These are phyloP conservation scores for Ophion obscuratus DNA, from an alignment of 2,888 invertebrate genomes.

Conservation along the genomic window DNA sequence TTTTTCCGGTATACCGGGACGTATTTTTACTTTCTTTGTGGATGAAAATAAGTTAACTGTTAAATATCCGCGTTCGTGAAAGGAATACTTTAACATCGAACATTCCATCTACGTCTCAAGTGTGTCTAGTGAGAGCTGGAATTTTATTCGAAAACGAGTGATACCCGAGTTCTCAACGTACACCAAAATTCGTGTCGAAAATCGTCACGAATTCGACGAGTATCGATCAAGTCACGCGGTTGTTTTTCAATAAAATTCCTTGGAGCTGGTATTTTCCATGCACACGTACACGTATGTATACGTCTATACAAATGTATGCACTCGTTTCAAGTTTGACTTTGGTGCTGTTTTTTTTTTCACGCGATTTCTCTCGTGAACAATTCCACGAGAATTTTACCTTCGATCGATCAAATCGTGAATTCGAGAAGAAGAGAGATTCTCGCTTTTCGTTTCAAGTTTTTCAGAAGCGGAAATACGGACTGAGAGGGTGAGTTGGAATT, in stretches of 20 bases:
- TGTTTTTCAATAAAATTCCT: not conserved
- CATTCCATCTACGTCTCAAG: constrained; percentile 54
- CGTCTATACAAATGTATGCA: constrained; percentile 4
- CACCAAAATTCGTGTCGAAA: not conserved
- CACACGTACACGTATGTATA: too few relatives aligned
- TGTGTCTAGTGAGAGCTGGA: constrained; percentile 4
- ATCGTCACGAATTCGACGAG: not conserved
- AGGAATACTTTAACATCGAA: constrained; percentile 31
- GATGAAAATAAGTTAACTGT: too few relatives aligned
- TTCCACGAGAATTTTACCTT: constrained; percentile 58
- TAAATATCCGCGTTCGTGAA: too few relatives aligned
- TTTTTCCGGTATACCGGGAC: too few relatives aligned
- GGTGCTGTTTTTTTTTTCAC: not conserved
- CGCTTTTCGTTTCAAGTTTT: constrained; percentile 20
- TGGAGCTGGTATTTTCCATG: too few relatives aligned
- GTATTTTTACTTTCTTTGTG: too few relatives aligned
- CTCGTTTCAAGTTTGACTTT: not conserved
- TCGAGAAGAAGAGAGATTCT: constrained; percentile 41
- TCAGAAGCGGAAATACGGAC: constrained; percentile 60
- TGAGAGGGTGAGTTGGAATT: constrained; percentile 14
- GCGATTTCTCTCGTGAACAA: constrained; percentile 35
- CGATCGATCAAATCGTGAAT: constrained; percentile 54
- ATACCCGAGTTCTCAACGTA: constrained; percentile 2
- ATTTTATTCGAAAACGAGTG: constrained; percentile 25
- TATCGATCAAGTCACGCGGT: too few relatives aligned